Base-by-base conservation (phyloP, 2,888 invertebrate species). In the Eupithecia dodoneata region DNA sequence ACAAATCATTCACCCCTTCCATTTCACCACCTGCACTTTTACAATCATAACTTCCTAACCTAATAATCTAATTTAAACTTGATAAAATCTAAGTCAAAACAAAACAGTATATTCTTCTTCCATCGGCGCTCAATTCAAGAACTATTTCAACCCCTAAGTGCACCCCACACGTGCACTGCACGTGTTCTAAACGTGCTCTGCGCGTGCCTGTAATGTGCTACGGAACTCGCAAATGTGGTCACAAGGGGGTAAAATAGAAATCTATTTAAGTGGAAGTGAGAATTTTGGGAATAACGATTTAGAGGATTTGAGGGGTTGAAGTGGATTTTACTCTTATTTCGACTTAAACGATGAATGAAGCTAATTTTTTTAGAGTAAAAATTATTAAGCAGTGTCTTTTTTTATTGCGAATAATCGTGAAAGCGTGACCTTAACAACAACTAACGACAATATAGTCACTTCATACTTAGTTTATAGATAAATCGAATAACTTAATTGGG, bases 211-310 rank as follows among this genome's bases (percentile, higher is more conserved):
- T 75, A 89, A 87, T 91, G 90, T 85, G 87, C 85, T 85, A 81
- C 89, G 91, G 90, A 91, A 90, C 89, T 89, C 83, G 83, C 83
- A 80, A 81, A 83, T 84, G 84, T 84, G 85, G 85, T 85, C 84
- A 82, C 86, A 87, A 89, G 86, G 85, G 81, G 87, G 85, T 81
- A 85, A 86, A 88, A 89, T 90, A 84, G 83, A 85, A 85, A 83
- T 82, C 85, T 85, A 87, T 87, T 92, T 88, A 85, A 85, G 85
- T 91, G 88, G 87, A 90, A 92, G 88, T 87, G 89, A 87, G 86
- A 87, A 85, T 75, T 85, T 81, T 79, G 82, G 84, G 77, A 82
- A 82, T 75, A 81, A 71, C 80, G 59, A 76, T 78, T 78, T 30
- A 30, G 30, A 1, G 30, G 30, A 30, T 30, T 30, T 30, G 30